Evolutionary conservation across 2,888 invertebrate species (phyloP).

Genomic region (Drosophila pseudotalamancana): DNA sequence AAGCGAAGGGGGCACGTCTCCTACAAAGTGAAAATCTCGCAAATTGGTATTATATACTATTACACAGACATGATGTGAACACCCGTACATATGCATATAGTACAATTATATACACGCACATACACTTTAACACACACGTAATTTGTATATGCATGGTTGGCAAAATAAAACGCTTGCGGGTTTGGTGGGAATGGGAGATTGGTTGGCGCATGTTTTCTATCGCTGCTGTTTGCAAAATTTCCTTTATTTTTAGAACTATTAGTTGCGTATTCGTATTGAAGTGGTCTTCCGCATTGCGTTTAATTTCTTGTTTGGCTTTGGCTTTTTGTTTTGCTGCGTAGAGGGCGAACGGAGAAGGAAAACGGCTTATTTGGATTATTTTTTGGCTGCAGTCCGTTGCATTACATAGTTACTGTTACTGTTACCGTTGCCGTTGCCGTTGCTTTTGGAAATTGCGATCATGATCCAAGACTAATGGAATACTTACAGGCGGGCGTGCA

Average conservation of each 20-base stretch:
- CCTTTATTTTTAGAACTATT: conserved; percentile 47
- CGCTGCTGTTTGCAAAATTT: conserved; percentile 21
- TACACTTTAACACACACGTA: conserved; percentile 1
- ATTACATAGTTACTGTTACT: conserved; percentile 7
- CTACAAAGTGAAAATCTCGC: conserved; percentile 31
- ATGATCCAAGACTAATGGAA: conserved; percentile 40
- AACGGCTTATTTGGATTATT: conserved; percentile 24
- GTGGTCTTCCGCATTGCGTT: conserved; percentile 35
- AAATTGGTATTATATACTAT: conserved; percentile 26
- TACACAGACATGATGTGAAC: conserved; percentile 1
- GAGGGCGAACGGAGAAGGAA: neutral
- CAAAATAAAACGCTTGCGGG: conserved; percentile 14
- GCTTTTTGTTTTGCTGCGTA: conserved; percentile 12
- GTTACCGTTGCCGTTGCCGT: neutral
- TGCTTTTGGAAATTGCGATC: conserved; percentile 3
- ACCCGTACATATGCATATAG: neutral
- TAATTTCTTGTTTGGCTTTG: conserved; percentile 13
- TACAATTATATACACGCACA: neutral
- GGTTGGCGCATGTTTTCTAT: conserved; percentile 8
- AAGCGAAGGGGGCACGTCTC: conserved; percentile 41
- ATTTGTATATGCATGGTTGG: conserved; percentile 9
- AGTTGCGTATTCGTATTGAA: conserved; percentile 29
- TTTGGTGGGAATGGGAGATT: neutral
- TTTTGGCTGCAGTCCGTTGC: conserved; percentile 18
- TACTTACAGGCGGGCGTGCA: conserved; percentile 37